Conservation (phyloP, 2,888 invertebrate genomes). For the Drosophila infuscata region DNA sequence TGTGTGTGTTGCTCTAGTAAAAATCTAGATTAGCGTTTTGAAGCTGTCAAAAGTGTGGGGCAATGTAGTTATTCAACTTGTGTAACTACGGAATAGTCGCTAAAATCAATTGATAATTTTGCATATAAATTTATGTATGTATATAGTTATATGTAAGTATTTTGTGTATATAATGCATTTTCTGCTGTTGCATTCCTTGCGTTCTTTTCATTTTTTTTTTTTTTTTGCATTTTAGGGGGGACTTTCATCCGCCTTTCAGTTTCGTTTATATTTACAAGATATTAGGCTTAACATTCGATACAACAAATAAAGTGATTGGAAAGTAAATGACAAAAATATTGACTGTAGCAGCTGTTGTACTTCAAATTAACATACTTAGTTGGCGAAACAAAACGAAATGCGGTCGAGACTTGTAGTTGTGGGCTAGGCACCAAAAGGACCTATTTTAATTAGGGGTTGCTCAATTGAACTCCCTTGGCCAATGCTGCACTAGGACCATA, state of each 20-base stretch:
- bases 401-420: constrained; percentile 15
- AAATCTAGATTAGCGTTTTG: constrained; percentile 74
- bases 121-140: constrained; percentile 62
- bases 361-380: constrained; percentile 7
- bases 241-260: constrained; percentile 84
- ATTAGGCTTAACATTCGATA: constrained; percentile 46
- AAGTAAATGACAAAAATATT: constrained; percentile 7
- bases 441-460: constrained; percentile 4
- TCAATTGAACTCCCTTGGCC: constrained; percentile 13
- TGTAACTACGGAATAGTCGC: constrained; percentile 64
- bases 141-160: constrained; percentile 41
- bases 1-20: constrained; percentile 61
- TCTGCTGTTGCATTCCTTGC: constrained; percentile 29
- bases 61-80: constrained; percentile 37
- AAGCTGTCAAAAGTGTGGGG: constrained; percentile 62
- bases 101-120: constrained; percentile 76
- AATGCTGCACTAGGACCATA: constrained; percentile 27
- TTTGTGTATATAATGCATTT: constrained; percentile 46
- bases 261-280: constrained; percentile 57
- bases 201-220: neutral
- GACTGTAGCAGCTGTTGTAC: neutral
- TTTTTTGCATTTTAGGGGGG: constrained; percentile 64
- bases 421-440: constrained; percentile 35
- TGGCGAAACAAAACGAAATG: neutral
- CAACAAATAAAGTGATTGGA: constrained; percentile 25